A percentile compares a stretch with the other conserved stretches of the same genome.
These are phyloP conservation scores for Glaucopsyche alexis DNA, from an alignment of 2,888 invertebrate species.

Conservation along the genomic window DNA sequence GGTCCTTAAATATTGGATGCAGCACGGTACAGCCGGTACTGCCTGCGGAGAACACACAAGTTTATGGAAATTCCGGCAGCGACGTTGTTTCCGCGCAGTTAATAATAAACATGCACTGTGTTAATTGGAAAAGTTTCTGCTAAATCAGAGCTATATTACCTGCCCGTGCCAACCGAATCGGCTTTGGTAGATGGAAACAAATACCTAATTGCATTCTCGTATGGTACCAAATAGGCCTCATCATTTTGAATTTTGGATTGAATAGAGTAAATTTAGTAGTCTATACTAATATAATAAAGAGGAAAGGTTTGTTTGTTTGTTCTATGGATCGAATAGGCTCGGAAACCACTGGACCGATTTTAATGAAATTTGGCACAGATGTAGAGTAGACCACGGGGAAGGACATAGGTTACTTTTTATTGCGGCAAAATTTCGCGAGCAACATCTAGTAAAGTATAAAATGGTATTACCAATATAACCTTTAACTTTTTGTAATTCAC, in stretches of 20 bases:
- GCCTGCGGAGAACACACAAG: conserved; percentile 34
- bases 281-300: too few species aligned
- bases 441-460: too few species aligned
- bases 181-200: conserved; percentile 3
- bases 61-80: conserved; percentile 38
- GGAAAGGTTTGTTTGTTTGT: too few species aligned
- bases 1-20: conserved; percentile 47
- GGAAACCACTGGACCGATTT: too few species aligned
- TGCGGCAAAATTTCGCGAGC: too few species aligned
- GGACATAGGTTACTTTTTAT: too few species aligned
- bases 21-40: conserved; percentile 40
- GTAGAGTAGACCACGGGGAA: too few species aligned
- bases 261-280: too few species aligned
- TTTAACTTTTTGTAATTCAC: too few species aligned
- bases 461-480: too few species aligned
- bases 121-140: conserved; percentile 41
- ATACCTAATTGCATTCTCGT: neutral
- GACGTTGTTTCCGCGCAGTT: conserved; percentile 38
- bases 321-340: too few species aligned
- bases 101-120: conserved; percentile 37
- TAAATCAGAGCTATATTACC: conserved; percentile 2
- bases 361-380: too few species aligned
- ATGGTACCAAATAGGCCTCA: neutral
- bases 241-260: neutral
- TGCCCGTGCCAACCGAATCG: conserved; percentile 10